Evolutionary conservation across 2,797 vertebrate genomes (phyloP), one percentile per base, ranked within the genome.

Genomic region (Malurus leucopterus): DNA sequence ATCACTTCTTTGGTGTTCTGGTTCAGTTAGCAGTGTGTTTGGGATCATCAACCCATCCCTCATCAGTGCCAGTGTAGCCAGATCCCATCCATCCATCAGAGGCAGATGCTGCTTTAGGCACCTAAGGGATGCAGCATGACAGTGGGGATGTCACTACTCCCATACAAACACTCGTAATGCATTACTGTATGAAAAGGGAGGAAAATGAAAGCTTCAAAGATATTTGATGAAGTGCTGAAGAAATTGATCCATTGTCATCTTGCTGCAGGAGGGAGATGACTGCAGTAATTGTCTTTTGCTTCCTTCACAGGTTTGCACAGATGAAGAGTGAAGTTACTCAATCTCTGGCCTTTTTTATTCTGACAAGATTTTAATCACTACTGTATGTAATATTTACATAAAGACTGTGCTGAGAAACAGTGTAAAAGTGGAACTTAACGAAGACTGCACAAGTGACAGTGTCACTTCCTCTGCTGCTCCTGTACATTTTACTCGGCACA

Each of bases 241-340:
- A 36, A 68, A 27, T 5, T 0, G n/a, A 38, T 50, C 30, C 20
- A 16, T 20, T 38, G 30, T 36, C 16, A 19, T 54, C 41, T n/a
- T 73, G 46, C 27, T 70, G 70, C 68, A 38, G 9, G 2, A 41
- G 15, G 43, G 43, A 77, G 23, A 63, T 12, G 14, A 27, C 3
- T 50, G 26, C 50, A 67, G 36, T 73, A 43, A 63, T 2, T 47
- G 50, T 59, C 24, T 72, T 78, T 20, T 88, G 34, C 81, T 63
- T 44, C 49, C 57, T 85, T 82, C 91, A 13, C 96, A 99, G 99
- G 99, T 99, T 92, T 99, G 99, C 98, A 99, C 99, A 85, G 99
- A 99, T 63, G 99, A 99, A 97, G 99, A 99, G 96, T 99, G 98
- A 99, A 91, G 67, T 92, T 57, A 15, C 16, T 65, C 67, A 63